Evolutionary conservation across 2,888 invertebrate genomes (phyloP), one percentile per base, ranked within the genome.

Genomic region (Heteropelma amictum): DNA sequence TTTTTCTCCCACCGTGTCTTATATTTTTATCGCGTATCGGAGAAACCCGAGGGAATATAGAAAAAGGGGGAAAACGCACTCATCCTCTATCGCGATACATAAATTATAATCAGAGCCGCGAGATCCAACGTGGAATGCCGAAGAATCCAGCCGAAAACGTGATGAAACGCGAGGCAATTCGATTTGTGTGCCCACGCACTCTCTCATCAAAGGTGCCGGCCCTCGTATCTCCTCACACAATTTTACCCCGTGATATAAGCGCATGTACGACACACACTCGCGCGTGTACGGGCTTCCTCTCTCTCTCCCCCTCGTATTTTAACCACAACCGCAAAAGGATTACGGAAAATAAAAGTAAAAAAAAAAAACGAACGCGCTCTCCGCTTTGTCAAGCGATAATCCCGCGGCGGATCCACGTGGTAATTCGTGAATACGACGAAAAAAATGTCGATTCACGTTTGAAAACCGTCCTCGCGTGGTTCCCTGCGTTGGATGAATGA

Each of bases 91-190:
- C 54, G 23, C 68, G 76, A 76, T 72, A 82, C 83, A 85, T 86
- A 85, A 85, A 87, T 87, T 86, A 85, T 87, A 87, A 88, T 88
- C 87, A 86, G 82, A 74, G 68, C 77, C 74, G 61, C 76, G 74
- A 69, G 67, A 64, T 56, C 68, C 75, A 71, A 73, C 72, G 72
- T 63, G 69, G 76, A 77, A 78, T 68, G 79, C 79, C 77, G 80
- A 68, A 78, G 73, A 79, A 80, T 80, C 81, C 78, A 79, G 82
- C 80, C 77, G 83, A 81, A n/a, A 81, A 88, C 87, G 86, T 87
- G 88, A 87, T 87, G 87, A 86, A 86, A 87, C 84, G 84, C 79
- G 77, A 81, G 76, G 82, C 84, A 82, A 87, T 88, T 88, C 88
- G 87, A 88, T 88, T 87, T 88, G 86, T 86, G 85, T 81, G 82